These are phyloP conservation scores for Nycteola revayana DNA, from an alignment of 2,888 invertebrate genomes.

Conservation along the genomic window DNA sequence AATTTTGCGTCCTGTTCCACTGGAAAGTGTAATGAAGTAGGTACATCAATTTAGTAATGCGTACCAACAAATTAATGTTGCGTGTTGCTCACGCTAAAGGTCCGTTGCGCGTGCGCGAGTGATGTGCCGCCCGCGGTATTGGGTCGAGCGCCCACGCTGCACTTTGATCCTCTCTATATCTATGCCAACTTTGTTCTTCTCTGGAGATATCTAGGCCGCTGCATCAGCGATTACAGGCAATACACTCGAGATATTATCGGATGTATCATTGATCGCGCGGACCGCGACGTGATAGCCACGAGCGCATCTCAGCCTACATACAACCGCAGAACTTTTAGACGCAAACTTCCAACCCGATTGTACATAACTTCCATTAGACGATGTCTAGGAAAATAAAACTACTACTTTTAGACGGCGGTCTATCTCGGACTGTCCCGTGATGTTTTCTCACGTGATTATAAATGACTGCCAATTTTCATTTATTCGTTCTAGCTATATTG, in stretches of 20 bases:
- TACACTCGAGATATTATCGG: constrained; percentile 52
- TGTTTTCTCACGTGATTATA: constrained; percentile 27
- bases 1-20: constrained; percentile 22
- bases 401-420: constrained; percentile 15
- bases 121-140: constrained; percentile 66
- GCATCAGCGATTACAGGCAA: constrained; percentile 52
- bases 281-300: constrained; percentile 24
- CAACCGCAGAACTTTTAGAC: too few species aligned
- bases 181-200: constrained; percentile 78
- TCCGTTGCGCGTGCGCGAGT: constrained; percentile 64
- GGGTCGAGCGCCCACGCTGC: constrained; percentile 78
- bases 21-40: constrained; percentile 42
- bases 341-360: too few species aligned
- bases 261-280: constrained; percentile 33
- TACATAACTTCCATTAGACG: background rate
- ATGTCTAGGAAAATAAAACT: background rate
- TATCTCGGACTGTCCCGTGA: constrained; percentile 20
- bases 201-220: constrained; percentile 71
- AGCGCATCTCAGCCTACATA: constrained; percentile 4
- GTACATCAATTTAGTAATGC: constrained; percentile 45
- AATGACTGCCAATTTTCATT: constrained; percentile 39
- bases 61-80: constrained; percentile 43
- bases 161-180: constrained; percentile 76
- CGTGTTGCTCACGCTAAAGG: constrained; percentile 56
- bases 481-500: constrained; percentile 21